Evolutionary conservation across 2,797 vertebrate genomes (phyloP).

Genomic region (Diplodus puntazzo): DNA sequence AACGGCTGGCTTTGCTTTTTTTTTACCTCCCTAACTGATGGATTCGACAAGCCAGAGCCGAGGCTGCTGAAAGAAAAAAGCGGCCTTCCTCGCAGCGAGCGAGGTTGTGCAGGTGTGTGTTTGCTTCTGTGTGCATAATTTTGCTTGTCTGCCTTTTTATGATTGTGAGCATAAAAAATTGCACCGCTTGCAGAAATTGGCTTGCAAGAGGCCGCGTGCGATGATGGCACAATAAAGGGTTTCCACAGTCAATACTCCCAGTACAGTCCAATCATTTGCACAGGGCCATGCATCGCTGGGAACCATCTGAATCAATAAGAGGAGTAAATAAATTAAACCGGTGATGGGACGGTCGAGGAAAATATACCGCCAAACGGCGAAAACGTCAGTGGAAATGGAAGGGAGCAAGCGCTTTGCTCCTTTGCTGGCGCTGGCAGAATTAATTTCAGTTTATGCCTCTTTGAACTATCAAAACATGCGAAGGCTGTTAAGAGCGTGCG

Average conservation of each 20-base stretch:
- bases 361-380: conserved; percentile 40
- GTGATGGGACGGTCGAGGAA: conserved; percentile 43
- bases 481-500: conserved; percentile 2
- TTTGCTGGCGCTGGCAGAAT: conserved; percentile 12
- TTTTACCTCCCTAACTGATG: conserved; percentile 60
- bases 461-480: conserved; percentile 38
- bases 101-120: conserved; percentile 35
- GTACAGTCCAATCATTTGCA: conserved; percentile 61
- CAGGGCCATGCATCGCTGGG: conserved; percentile 53
- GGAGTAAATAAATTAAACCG: conserved; percentile 64
- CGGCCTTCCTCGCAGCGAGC: conserved; percentile 34
- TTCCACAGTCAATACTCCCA: conserved; percentile 71
- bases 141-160: conserved; percentile 67
- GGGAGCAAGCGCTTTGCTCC: conserved; percentile 23
- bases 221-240: conserved; percentile 74
- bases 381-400: conserved; percentile 44
- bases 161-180: conserved; percentile 70
- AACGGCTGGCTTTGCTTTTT: conserved; percentile 56
- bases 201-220: conserved; percentile 45
- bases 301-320: conserved; percentile 73
- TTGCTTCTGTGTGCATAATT: conserved; percentile 53
- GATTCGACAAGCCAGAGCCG: conserved; percentile 65
- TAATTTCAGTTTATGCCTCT: conserved; percentile 49
- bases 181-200: conserved; percentile 70
- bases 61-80: conserved; percentile 43